These are phyloP conservation scores for Eristalis arbustorum DNA, from an alignment of 2,888 invertebrate genomes.

Conservation along the genomic window DNA sequence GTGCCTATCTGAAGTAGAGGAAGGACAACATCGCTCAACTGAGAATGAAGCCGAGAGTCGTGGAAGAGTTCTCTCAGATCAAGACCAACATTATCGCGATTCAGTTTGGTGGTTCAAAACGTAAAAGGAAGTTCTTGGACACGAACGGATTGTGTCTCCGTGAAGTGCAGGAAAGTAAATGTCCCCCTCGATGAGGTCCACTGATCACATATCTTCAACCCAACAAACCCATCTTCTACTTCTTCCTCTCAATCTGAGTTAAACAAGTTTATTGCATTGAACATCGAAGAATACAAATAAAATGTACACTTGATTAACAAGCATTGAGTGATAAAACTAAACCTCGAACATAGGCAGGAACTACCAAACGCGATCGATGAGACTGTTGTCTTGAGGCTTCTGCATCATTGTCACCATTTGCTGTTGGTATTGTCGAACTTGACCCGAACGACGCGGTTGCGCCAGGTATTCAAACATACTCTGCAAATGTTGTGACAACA, in stretches of 20 bases:
- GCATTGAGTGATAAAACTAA: not conserved
- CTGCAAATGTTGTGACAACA: slow-evolving; percentile 93
- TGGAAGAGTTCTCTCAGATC: no score
- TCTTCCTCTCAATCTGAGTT: not conserved
- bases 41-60: no score
- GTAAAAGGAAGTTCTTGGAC: no score
- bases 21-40: no score
- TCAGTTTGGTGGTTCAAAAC: no score
- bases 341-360: not conserved
- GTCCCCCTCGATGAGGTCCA: no score
- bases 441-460: slow-evolving; percentile 86
- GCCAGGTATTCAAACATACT: slow-evolving; percentile 98
- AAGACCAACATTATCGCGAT: no score
- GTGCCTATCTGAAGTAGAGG: no score
- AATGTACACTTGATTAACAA: not conserved
- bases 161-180: no score
- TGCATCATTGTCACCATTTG: slow-evolving; percentile 80
- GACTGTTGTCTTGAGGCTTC: slow-evolving; percentile 89
- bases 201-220: no score
- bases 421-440: slow-evolving; percentile 87
- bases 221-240: not conserved
- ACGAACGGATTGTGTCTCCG: no score
- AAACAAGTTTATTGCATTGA: not conserved
- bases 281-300: not conserved
- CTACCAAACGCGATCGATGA: slow-evolving; percentile 92